Evolutionary conservation across 2,888 invertebrate genomes (phyloP).

Genomic region (Zaprionus obscuricornis): DNA sequence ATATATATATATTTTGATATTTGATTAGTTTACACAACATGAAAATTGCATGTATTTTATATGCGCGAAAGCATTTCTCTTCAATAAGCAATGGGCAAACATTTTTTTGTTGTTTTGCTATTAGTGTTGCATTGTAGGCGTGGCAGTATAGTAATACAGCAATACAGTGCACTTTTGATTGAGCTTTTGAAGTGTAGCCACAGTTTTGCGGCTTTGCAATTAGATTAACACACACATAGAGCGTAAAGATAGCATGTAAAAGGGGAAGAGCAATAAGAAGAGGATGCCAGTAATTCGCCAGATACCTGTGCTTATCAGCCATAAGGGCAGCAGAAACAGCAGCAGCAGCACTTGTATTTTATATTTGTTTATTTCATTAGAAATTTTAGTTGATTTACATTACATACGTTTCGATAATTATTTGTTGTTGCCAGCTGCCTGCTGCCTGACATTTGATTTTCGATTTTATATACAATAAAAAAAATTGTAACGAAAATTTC

Average conservation of each 20-base stretch:
- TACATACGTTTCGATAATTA: conserved; percentile 59
- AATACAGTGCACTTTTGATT: conserved; percentile 61
- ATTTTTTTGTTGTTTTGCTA: conserved; percentile 12
- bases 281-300: too few relatives aligned
- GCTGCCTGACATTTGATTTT: conserved; percentile 60
- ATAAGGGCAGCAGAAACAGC: too few relatives aligned
- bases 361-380: conserved; percentile 49
- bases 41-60: conserved; percentile 53
- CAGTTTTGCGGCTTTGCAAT: conserved; percentile 73
- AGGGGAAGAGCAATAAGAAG: not conserved
- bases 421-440: conserved; percentile 52
- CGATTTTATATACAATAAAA: conserved; percentile 39
- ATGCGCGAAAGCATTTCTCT: conserved; percentile 18
- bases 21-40: conserved; percentile 65
- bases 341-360: not conserved
- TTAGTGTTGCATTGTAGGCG: conserved; percentile 7
- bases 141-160: conserved; percentile 21
- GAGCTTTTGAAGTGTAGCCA: conserved; percentile 64
- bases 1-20: conserved; percentile 48
- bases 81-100: not conserved
- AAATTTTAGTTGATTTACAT: conserved; percentile 35
- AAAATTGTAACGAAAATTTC: conserved; percentile 41
- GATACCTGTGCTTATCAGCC: too few relatives aligned
- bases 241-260: not conserved
- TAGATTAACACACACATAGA: conserved; percentile 65